A percentile compares a stretch with the other conserved stretches of the same genome.
Conservation (phyloP, 2,797 vertebrate species). For the Poeciliopsis turneri region DNA sequence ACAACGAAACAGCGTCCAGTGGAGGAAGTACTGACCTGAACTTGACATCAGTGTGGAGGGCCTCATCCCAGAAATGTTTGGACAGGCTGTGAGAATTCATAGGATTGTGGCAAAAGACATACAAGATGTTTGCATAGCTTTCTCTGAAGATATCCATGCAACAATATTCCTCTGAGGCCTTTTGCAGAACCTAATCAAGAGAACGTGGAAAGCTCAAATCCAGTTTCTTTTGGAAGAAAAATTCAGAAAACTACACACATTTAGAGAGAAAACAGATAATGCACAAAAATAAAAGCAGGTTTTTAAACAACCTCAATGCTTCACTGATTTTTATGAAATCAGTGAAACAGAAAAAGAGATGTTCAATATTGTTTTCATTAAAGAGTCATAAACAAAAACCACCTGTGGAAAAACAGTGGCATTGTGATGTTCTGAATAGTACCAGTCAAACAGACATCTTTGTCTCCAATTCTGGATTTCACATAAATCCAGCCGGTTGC, state of each 20-base stretch:
- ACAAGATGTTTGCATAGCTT: slow-evolving; percentile 82
- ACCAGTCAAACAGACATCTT: slow-evolving; percentile 86
- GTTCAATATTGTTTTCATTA: neutral
- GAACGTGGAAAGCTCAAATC: neutral
- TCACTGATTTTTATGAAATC: neutral
- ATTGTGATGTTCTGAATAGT: slow-evolving; percentile 85
- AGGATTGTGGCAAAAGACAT: slow-evolving; percentile 91
- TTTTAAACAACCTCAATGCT: neutral
- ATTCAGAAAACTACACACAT: neutral
- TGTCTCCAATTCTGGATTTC: slow-evolving; percentile 81
- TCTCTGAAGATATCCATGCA: slow-evolving; percentile 87
- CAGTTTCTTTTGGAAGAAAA: neutral
- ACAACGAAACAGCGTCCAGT: neutral
- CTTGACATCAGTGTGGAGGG: slow-evolving; percentile 89
- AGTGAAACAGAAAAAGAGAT: no score
- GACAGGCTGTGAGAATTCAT: slow-evolving; percentile 79
- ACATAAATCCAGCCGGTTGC: slow-evolving; percentile 56
- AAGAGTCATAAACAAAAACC: slow-evolving; percentile 9
- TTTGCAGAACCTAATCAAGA: slow-evolving; percentile 83
- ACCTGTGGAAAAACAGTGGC: slow-evolving; percentile 88
- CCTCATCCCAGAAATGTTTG: slow-evolving; percentile 82
- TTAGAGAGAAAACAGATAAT: neutral
- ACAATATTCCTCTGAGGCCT: slow-evolving; percentile 80
- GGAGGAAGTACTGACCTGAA: slow-evolving; percentile 87
- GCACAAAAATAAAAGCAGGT: neutral